Percentiles rank a stretch among this genome's conserved stretches.
phyloP scores from a whole-genome alignment of 2,797 vertebrate genomes.

The Prionace glauca region DNA sequence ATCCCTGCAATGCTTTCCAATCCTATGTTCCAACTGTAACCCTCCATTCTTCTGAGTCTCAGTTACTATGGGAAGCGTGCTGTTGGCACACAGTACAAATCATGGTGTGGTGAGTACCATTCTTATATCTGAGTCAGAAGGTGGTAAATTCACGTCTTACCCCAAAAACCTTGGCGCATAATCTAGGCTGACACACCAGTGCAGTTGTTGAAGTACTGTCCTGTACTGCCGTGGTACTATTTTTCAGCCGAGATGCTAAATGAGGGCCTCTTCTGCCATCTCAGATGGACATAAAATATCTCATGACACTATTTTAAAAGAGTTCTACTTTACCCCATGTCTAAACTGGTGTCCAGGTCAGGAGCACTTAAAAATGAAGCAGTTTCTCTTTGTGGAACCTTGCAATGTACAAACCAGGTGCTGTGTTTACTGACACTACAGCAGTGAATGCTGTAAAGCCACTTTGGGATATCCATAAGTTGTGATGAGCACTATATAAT shows the following conservation, averaged over 20 bases:
- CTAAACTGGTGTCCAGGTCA: not conserved
- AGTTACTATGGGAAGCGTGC: not conserved
- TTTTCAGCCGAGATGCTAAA: not conserved
- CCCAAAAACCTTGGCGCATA: not conserved
- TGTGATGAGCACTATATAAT: not conserved
- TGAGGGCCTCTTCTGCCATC: not conserved
- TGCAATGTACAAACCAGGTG: not conserved
- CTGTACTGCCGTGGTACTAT: not conserved
- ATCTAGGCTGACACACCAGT: not conserved
- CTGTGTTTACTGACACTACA: not conserved
- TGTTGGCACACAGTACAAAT: not conserved
- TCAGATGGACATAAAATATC: not conserved
- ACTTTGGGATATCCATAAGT: not conserved
- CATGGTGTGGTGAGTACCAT: not conserved
- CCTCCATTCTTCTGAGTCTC: not conserved
- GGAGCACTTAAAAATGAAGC: not conserved
- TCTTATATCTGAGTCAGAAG: not conserved
- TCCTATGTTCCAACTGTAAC: not conserved
- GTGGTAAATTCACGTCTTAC: not conserved
- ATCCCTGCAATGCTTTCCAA: not conserved
- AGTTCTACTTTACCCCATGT: not conserved
- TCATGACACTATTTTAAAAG: not conserved
- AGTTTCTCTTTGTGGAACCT: not conserved
- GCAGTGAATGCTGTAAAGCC: not conserved
- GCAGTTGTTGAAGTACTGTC: not conserved